A percentile compares a stretch with the other conserved stretches of the same genome.
phyloP scores from a whole-genome alignment of 2,797 vertebrate genomes.

The Rhodeus uyekii region DNA sequence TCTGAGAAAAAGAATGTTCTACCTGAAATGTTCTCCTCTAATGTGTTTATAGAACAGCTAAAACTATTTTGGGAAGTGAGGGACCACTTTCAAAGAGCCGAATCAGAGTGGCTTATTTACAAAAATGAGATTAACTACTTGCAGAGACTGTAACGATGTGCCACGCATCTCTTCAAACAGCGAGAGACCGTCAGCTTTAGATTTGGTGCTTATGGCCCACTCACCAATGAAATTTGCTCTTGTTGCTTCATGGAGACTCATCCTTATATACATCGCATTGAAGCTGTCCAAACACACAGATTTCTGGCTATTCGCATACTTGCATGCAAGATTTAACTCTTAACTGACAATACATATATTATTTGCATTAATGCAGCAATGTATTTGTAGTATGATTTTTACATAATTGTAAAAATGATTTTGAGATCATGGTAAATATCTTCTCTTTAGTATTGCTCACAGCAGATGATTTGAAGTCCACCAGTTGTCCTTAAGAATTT shows the following conservation, averaged over 20 bases:
- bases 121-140: slow-evolving; percentile 14
- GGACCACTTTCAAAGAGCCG: not conserved
- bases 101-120: not conserved
- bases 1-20: slow-evolving; percentile 3
- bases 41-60: slow-evolving; percentile 26
- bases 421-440: too few species aligned
- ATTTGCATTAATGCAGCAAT: not conserved
- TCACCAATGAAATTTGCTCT: slow-evolving; percentile 45
- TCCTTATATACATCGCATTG: not conserved
- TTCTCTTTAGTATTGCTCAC: not conserved
- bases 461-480: not conserved
- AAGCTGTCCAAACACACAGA: not conserved
- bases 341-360: not conserved
- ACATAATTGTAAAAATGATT: too few species aligned
- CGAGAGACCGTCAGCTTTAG: not conserved
- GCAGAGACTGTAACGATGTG: not conserved
- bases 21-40: not conserved
- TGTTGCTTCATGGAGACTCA: slow-evolving; percentile 13
- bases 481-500: not conserved
- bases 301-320: not conserved
- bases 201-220: slow-evolving; percentile 55
- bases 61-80: slow-evolving; percentile 11
- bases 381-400: not conserved
- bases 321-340: not conserved
- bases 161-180: not conserved